A percentile compares a stretch with the other conserved stretches of the same genome.
These are phyloP conservation scores for Fregata magnificens DNA, from an alignment of 2,113 vertebrate species.

Conservation along the genomic window DNA sequence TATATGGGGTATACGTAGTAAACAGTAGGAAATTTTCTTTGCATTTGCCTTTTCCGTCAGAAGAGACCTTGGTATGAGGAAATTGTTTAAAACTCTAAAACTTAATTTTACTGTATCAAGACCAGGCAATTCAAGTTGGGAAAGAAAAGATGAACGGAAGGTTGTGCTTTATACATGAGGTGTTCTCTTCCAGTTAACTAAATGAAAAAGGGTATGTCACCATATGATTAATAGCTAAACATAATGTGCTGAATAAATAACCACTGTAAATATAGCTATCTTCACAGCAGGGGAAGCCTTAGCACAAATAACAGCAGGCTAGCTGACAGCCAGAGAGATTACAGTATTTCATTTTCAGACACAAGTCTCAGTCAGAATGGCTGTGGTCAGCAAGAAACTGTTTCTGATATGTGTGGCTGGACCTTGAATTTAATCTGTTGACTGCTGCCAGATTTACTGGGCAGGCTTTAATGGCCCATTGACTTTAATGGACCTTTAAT, in stretches of 20 bases:
- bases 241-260: conserved; percentile 30
- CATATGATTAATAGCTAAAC: conserved; percentile 30
- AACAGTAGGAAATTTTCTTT: background rate
- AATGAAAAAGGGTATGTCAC: background rate
- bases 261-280: conserved; percentile 35
- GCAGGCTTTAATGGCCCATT: background rate
- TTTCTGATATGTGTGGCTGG: background rate
- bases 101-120: background rate
- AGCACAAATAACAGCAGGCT: conserved; percentile 12
- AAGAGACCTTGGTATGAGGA: background rate
- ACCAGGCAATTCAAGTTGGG: background rate
- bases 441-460: background rate
- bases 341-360: conserved; percentile 16
- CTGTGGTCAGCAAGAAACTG: conserved; percentile 42
- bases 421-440: conserved; percentile 17
- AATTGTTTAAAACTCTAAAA: background rate
- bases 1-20: rapidly evolving
- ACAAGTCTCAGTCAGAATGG: background rate
- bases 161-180: background rate
- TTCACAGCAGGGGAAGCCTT: conserved; percentile 33
- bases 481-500: conserved; percentile 19
- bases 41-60: background rate
- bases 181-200: background rate
- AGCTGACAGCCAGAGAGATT: conserved; percentile 33
- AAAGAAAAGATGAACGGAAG: background rate